Evolutionary conservation across 30 jellyfish, hydroid and myxozoan genomes (phyloP).

Genomic region (Turritopsis dohrnii): DNA sequence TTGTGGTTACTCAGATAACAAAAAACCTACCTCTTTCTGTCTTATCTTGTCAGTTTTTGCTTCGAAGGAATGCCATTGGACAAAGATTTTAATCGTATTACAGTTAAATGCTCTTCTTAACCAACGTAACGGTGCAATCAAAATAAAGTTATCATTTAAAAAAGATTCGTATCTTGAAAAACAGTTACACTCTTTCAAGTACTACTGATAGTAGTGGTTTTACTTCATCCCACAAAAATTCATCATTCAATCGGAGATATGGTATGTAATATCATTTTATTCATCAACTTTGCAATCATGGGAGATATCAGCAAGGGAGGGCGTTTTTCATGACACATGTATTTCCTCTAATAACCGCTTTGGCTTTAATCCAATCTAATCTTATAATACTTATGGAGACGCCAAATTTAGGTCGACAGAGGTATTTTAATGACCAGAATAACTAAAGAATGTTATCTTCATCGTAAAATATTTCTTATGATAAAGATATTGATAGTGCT

Average conservation of each 20-base stretch:
- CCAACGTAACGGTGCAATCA: neutral
- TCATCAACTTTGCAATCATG: neutral
- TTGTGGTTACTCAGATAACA: neutral
- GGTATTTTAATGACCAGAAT: too few species aligned
- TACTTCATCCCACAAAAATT: neutral
- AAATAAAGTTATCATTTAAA: too few species aligned
- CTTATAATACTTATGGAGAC: too few species aligned
- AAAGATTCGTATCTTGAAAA: neutral
- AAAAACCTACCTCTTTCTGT: neutral
- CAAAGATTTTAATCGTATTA: neutral
- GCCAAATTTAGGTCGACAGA: too few species aligned
- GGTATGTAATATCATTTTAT: neutral
- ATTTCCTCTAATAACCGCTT: too few species aligned
- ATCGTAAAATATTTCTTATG: too few species aligned
- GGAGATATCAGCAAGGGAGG: too few species aligned
- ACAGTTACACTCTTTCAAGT: neutral
- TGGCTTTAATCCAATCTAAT: too few species aligned
- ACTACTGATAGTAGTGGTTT: neutral
- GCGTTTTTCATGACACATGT: too few species aligned
- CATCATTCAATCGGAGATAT: too few species aligned
- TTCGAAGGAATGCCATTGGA: neutral
- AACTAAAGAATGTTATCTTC: too few species aligned
- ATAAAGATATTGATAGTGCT: too few species aligned
- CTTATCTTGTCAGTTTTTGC: neutral
- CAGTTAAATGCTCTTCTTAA: neutral